Percentiles rank a stretch among this genome's conserved stretches.
Conservation (phyloP, 1,140 invertebrate species). For the Rhyacophila brunnea region DNA sequence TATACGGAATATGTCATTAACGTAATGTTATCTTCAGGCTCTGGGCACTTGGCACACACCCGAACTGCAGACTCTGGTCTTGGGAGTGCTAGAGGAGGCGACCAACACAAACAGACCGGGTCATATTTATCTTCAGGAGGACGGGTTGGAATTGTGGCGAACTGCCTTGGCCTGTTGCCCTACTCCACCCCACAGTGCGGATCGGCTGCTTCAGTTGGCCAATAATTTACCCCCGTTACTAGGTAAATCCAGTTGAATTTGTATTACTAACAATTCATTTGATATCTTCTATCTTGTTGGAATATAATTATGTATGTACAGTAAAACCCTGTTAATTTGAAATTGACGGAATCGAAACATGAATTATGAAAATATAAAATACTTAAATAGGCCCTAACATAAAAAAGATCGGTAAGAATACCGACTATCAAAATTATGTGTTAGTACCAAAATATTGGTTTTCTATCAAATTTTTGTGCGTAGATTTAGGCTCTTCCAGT, state of each 20-base stretch:
- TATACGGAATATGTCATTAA: no score
- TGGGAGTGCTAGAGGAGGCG: constrained; percentile 66
- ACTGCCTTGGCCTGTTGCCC: constrained; percentile 77
- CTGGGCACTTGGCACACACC: constrained; percentile 47
- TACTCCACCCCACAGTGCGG: constrained; percentile 53
- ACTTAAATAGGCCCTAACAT: no score
- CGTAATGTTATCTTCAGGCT: no score
- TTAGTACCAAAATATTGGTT: no score
- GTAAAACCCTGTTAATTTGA: no score
- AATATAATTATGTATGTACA: no score
- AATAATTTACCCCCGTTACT: constrained; percentile 75
- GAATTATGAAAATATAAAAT: no score
- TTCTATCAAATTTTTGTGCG: no score
- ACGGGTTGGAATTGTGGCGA: constrained; percentile 88
- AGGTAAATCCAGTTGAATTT: constrained; percentile 52
- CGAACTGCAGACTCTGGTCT: constrained; percentile 23
- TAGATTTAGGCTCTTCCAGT: no score
- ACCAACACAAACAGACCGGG: constrained; percentile 77
- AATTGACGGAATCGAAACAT: no score
- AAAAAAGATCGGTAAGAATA: no score
- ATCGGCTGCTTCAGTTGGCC: constrained; percentile 67
- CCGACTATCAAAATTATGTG: no score
- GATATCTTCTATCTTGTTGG: constrained; percentile 5
- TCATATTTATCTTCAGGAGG: constrained; percentile 88
- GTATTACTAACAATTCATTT: constrained; percentile 3